Percentiles rank a stretch among this genome's conserved stretches.
These are phyloP conservation scores for Aethina tumida DNA, from an alignment of 1,140 invertebrate species.

Conservation along the genomic window DNA sequence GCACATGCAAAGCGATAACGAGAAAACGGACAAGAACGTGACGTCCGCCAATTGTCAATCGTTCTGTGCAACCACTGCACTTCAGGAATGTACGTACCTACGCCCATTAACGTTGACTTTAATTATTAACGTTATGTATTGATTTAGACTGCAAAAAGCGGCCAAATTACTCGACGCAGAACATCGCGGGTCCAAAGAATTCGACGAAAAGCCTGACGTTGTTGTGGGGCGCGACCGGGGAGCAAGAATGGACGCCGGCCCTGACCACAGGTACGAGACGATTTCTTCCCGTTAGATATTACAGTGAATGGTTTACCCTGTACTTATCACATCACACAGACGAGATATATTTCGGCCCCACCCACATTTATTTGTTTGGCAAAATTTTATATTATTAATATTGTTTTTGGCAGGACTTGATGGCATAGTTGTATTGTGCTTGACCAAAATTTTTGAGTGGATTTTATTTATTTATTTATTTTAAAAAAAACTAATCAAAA, in stretches of 20 bases:
- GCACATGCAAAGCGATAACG: constrained; percentile 8
- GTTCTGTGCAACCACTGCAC: constrained; percentile 16
- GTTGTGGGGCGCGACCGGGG: constrained; percentile 83
- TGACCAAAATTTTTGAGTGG: too few species aligned
- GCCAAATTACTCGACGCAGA: constrained; percentile 16
- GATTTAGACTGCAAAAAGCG: constrained; percentile 32
- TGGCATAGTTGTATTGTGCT: too few species aligned
- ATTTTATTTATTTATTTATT: neutral
- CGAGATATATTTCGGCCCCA: neutral
- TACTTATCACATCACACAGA: neutral
- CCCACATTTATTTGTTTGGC: neutral
- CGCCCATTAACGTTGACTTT: constrained; percentile 2
- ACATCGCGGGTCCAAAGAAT: constrained; percentile 18
- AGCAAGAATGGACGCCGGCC: constrained; percentile 92
- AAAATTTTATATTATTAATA: constrained; percentile 1
- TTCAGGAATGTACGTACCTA: constrained; percentile 26
- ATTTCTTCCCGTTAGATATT: constrained; percentile 1
- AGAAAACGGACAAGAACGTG: constrained; percentile 3
- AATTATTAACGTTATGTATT: constrained; percentile 16
- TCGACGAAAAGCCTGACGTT: constrained; percentile 55
- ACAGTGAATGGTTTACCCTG: neutral
- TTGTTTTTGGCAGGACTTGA: neutral
- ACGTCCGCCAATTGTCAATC: constrained; percentile 4
- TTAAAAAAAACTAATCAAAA: constrained; percentile 3
- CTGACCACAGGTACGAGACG: constrained; percentile 69